A percentile compares a stretch with the other conserved stretches of the same genome.
phyloP scores from a whole-genome alignment of 1,140 invertebrate species.

The Lordiphosa stackelbergi region DNA sequence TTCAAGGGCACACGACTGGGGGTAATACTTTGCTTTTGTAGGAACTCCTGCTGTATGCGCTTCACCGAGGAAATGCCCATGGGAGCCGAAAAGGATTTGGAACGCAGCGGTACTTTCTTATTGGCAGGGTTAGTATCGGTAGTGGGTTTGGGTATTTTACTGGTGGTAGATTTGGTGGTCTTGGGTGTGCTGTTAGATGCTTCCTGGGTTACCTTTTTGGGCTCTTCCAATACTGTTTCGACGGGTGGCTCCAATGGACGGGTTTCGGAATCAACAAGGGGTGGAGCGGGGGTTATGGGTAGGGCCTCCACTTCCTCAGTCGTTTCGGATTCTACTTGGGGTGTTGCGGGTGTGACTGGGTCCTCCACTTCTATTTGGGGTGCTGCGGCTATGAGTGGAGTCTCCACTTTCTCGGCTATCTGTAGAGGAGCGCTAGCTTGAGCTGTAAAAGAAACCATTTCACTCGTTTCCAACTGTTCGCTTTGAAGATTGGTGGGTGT shows the following conservation, averaged over 20 bases:
- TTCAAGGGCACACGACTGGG: slow-evolving; percentile 56
- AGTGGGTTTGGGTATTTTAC: slow-evolving; percentile 72
- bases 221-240: slow-evolving; percentile 50
- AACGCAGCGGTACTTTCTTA: slow-evolving; percentile 59
- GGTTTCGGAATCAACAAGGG: slow-evolving; percentile 75
- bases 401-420: neutral
- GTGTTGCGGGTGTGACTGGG: slow-evolving; percentile 40
- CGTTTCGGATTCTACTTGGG: slow-evolving; percentile 75
- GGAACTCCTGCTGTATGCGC: slow-evolving; percentile 79
- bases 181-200: slow-evolving; percentile 22
- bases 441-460: slow-evolving; percentile 47
- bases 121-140: slow-evolving; percentile 13
- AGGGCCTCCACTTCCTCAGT: slow-evolving; percentile 18
- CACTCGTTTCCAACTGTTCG: slow-evolving; percentile 21
- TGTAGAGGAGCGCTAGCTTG: too few species aligned
- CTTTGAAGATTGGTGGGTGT: slow-evolving; percentile 50
- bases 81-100: slow-evolving; percentile 70
- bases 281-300: slow-evolving; percentile 38
- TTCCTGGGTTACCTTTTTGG: slow-evolving; percentile 58
- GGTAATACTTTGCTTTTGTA: slow-evolving; percentile 76
- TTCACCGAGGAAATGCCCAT: slow-evolving; percentile 78
- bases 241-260: slow-evolving; percentile 78
- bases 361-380: slow-evolving; percentile 5
- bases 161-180: slow-evolving; percentile 37
- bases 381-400: neutral